Percentiles rank a stretch among this genome's conserved stretches.
Conservation (phyloP, 2,888 invertebrate species). For the Acanthosoma haemorrhoidale region DNA sequence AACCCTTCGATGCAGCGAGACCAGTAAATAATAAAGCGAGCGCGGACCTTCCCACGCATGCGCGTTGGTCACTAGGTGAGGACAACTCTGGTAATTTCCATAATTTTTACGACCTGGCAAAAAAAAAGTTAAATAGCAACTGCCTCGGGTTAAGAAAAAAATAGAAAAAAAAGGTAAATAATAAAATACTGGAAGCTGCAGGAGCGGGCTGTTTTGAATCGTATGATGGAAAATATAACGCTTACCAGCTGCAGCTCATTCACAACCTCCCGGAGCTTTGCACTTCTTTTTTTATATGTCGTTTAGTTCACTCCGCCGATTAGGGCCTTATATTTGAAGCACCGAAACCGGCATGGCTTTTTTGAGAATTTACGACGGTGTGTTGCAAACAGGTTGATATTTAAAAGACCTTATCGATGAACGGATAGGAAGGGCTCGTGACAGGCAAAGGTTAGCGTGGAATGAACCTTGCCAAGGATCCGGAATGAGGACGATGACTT, state of each 20-base stretch:
- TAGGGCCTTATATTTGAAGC: background rate
- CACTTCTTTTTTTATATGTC: background rate
- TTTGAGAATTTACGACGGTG: background rate
- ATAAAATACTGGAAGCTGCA: no score
- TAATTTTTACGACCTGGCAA: background rate
- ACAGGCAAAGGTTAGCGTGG: no score
- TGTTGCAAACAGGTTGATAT: slow-evolving; percentile 7
- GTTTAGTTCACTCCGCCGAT: background rate
- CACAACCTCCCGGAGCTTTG: background rate
- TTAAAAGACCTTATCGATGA: background rate
- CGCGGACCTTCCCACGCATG: background rate
- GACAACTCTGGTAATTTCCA: background rate
- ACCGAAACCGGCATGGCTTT: background rate
- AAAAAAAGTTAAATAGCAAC: background rate
- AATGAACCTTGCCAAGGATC: no score
- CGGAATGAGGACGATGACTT: no score
- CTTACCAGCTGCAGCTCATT: background rate
- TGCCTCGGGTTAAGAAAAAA: background rate
- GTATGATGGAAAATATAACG: background rate
- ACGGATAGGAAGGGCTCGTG: no score
- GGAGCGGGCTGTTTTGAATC: background rate
- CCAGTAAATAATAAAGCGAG: background rate
- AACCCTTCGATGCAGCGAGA: no score
- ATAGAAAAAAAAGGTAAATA: no score
- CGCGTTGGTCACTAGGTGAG: background rate